These are phyloP conservation scores for Drymodes brunneopygia DNA, from an alignment of 2,113 vertebrate genomes.

Conservation along the genomic window DNA sequence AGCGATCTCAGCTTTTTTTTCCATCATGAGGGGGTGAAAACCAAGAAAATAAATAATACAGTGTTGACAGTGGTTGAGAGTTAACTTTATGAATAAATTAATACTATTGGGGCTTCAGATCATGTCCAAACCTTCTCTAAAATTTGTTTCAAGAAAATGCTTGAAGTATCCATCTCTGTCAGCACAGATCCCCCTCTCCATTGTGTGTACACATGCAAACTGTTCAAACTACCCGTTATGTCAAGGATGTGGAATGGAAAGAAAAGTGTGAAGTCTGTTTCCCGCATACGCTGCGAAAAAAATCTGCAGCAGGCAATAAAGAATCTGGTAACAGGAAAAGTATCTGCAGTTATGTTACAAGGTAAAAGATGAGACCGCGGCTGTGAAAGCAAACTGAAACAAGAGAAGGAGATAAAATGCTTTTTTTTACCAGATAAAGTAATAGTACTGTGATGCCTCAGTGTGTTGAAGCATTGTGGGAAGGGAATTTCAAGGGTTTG, in stretches of 20 bases:
- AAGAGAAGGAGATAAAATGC: background rate
- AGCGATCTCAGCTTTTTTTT: background rate
- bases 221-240: background rate
- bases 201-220: constrained; percentile 3
- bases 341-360: constrained; percentile 10
- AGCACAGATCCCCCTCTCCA: background rate
- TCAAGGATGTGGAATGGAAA: constrained; percentile 7
- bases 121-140: background rate
- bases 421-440: background rate
- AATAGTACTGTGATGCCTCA: background rate
- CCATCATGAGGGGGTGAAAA: background rate
- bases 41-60: background rate
- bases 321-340: background rate
- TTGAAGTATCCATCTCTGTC: background rate
- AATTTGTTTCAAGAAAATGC: background rate
- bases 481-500: background rate
- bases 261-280: constrained; percentile 22
- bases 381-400: constrained; percentile 7
- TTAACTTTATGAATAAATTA: background rate
- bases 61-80: background rate
- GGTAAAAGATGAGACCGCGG: background rate
- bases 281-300: constrained; percentile 8
- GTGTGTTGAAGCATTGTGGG: background rate
- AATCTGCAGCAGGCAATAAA: constrained; percentile 20
- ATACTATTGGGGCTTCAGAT: background rate